phyloP scores from a whole-genome alignment of 2,888 invertebrate genomes.

The Meloe dianella region DNA sequence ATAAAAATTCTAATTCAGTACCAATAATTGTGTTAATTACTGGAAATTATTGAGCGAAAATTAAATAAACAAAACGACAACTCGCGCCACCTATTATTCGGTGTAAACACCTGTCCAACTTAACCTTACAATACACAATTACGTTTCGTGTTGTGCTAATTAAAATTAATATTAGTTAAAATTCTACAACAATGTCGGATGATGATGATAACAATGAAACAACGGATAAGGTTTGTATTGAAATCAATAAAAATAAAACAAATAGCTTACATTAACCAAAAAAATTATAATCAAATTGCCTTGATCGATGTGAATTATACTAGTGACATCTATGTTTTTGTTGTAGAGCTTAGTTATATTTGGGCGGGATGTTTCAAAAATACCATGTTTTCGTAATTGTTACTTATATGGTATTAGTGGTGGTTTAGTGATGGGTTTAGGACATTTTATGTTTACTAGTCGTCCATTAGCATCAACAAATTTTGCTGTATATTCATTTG shows the following conservation, averaged over 20 bases:
- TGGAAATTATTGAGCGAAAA: neutral
- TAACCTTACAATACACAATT: neutral
- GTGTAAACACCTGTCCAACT: neutral
- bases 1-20: no score
- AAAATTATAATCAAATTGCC: neutral
- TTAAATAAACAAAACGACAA: neutral
- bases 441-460: slow-evolving; percentile 77
- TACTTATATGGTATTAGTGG: slow-evolving; percentile 76
- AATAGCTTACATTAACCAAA: neutral
- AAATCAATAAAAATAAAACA: neutral
- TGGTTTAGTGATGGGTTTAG: slow-evolving; percentile 71
- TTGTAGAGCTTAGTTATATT: slow-evolving; percentile 68
- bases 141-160: neutral
- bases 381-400: slow-evolving; percentile 82
- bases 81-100: slow-evolving; percentile 2
- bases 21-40: neutral
- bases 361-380: slow-evolving; percentile 74
- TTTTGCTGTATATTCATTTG: slow-evolving; percentile 71
- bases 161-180: neutral
- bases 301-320: neutral
- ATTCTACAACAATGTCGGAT: slow-evolving; percentile 10
- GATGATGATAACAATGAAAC: slow-evolving; percentile 13
- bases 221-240: slow-evolving; percentile 15
- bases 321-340: slow-evolving; percentile 17
- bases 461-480: slow-evolving; percentile 68